phyloP scores from a whole-genome alignment of 2,888 invertebrate species.

The Eudemis profundana region DNA sequence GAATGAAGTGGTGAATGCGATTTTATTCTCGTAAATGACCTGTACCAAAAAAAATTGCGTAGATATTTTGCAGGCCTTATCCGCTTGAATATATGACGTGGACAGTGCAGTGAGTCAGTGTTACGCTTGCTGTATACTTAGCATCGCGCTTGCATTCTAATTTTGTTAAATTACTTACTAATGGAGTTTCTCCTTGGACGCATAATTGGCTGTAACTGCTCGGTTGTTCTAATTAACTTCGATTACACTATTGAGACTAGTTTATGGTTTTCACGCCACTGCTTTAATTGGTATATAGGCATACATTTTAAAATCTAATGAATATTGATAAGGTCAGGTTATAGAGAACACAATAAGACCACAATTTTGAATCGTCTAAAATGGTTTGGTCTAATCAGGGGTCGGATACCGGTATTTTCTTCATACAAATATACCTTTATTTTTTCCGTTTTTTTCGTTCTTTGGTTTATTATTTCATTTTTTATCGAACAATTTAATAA shows the following conservation, averaged over 20 bases:
- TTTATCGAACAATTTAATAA: too few species aligned
- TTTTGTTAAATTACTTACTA: conserved; percentile 68
- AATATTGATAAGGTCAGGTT: background rate
- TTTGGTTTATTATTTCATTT: too few species aligned
- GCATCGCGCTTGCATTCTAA: conserved; percentile 68
- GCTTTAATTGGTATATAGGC: background rate
- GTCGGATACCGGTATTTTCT: too few species aligned
- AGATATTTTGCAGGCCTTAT: background rate
- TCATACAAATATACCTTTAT: too few species aligned
- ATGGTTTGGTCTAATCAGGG: too few species aligned
- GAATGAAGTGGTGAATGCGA: background rate
- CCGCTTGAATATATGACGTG: background rate
- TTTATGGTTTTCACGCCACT: background rate
- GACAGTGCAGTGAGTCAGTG: conserved; percentile 64
- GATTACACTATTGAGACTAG: conserved; percentile 6
- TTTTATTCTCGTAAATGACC: background rate
- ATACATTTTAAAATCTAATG: background rate
- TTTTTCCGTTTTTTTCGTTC: too few species aligned
- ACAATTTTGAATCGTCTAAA: too few species aligned
- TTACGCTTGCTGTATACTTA: conserved; percentile 76
- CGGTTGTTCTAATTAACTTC: conserved; percentile 35
- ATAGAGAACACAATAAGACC: background rate
- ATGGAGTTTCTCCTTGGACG: conserved; percentile 64
- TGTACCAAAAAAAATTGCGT: too few species aligned
- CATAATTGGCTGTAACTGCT: conserved; percentile 43